Percentiles rank a stretch among this genome's conserved stretches.
Evolutionary conservation across 2,113 vertebrate genomes (phyloP).

Genomic region (Nannobrachium achirus): DNA sequence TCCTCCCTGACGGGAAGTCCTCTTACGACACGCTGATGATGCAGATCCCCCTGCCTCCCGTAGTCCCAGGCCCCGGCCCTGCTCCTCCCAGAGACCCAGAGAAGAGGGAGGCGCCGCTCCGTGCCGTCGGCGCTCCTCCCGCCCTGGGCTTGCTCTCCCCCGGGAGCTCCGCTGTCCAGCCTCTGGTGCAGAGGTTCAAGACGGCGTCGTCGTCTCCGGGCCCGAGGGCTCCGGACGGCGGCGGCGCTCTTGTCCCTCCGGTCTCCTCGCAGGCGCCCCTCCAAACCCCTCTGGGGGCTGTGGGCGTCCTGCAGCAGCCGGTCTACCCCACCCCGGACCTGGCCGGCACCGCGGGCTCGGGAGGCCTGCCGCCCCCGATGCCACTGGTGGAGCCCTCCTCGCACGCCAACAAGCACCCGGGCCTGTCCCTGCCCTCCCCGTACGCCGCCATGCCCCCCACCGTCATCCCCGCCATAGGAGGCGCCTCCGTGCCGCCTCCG

Average conservation of each 20-base stretch:
- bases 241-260: too few relatives aligned
- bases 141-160: slow-evolving; percentile 74
- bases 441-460: slow-evolving; percentile 77
- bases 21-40: slow-evolving; percentile 71
- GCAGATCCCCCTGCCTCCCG: slow-evolving; percentile 76
- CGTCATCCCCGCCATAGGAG: slow-evolving; percentile 77
- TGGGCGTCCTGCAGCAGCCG: slow-evolving; percentile 38
- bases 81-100: slow-evolving; percentile 70
- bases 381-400: slow-evolving; percentile 81
- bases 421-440: slow-evolving; percentile 79
- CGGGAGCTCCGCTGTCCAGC: slow-evolving; percentile 79
- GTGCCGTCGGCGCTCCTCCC: slow-evolving; percentile 79
- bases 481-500: slow-evolving; percentile 57
- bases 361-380: slow-evolving; percentile 80
- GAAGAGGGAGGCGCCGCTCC: slow-evolving; percentile 77
- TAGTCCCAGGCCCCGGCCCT: slow-evolving; percentile 51
- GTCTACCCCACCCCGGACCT: slow-evolving; percentile 79
- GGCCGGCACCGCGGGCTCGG: slow-evolving; percentile 8
- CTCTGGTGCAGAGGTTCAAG: slow-evolving; percentile 87
- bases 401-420: slow-evolving; percentile 79
- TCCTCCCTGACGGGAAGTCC: slow-evolving; percentile 78
- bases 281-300: slow-evolving; percentile 73
- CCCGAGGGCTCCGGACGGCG: slow-evolving; percentile 64
- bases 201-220: slow-evolving; percentile 67
- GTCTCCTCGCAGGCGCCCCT: slow-evolving; percentile 79